A percentile compares a stretch with the other conserved stretches of the same genome.
phyloP scores from a whole-genome alignment of 2,797 vertebrate species.

The Silurus lanzhouensis region DNA sequence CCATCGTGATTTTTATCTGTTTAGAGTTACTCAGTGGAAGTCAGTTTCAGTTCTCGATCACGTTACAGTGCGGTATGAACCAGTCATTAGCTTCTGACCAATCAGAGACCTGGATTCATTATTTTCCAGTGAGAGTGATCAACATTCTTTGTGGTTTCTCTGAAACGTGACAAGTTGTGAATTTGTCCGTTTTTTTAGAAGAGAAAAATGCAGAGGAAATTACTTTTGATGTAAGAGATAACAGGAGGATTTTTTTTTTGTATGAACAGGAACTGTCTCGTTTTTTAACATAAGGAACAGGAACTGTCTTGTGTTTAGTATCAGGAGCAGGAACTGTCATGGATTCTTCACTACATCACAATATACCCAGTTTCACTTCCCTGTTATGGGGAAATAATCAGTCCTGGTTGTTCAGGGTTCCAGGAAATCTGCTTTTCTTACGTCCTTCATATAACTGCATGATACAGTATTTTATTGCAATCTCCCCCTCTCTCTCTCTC shows the following conservation, averaged over 20 bases:
- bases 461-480: neutral
- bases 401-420: neutral
- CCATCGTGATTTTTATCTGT: neutral
- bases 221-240: neutral
- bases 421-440: too few species aligned
- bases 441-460: too few species aligned
- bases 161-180: neutral
- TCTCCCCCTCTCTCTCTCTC: neutral
- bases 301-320: too few species aligned
- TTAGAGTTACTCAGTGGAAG: neutral
- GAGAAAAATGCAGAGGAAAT: neutral
- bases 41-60: neutral
- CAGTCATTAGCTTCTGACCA: neutral
- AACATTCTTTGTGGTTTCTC: neutral
- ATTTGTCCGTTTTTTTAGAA: neutral
- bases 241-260: too few species aligned
- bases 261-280: too few species aligned
- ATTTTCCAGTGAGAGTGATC: neutral
- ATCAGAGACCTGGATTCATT: neutral
- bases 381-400: neutral
- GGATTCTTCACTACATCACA: too few species aligned
- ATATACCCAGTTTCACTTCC: too few species aligned
- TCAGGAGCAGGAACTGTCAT: too few species aligned
- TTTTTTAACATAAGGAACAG: too few species aligned
- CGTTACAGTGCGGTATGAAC: neutral